A percentile compares a stretch with the other conserved stretches of the same genome.
These are phyloP conservation scores for Actias luna DNA, from an alignment of 2,888 invertebrate species.

Conservation along the genomic window DNA sequence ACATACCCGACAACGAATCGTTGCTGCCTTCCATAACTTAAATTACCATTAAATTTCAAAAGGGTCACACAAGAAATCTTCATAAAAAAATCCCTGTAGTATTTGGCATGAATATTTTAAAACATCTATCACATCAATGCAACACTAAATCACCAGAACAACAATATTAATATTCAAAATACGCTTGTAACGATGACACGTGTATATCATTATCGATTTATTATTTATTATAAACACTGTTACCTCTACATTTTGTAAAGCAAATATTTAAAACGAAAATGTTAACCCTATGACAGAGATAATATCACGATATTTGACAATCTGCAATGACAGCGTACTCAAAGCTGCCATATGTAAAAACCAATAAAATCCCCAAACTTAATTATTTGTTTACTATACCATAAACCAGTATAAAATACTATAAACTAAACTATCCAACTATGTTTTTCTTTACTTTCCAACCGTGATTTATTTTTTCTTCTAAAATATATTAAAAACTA, in stretches of 20 bases:
- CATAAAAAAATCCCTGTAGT: background rate
- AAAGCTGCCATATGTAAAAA: too few species aligned
- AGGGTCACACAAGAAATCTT: slow-evolving; percentile 1
- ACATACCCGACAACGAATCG: slow-evolving; percentile 69
- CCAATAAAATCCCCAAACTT: too few species aligned
- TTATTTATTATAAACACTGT: background rate
- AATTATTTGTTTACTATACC: too few species aligned
- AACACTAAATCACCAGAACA: background rate
- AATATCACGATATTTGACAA: too few species aligned
- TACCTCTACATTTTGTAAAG: background rate
- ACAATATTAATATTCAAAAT: background rate
- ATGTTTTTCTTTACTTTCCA: too few species aligned
- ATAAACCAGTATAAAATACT: too few species aligned
- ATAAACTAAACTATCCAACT: too few species aligned
- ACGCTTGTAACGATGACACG: background rate
- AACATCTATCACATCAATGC: background rate
- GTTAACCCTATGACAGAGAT: background rate
- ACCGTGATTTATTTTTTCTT: too few species aligned
- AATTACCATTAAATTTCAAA: slow-evolving; percentile 23
- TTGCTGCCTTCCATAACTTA: slow-evolving; percentile 67
- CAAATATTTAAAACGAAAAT: background rate
- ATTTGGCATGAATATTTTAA: slow-evolving; percentile 8
- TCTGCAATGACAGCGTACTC: too few species aligned
- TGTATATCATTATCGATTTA: background rate
- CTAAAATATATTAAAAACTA: too few species aligned